These are phyloP conservation scores for Athene noctua DNA, from an alignment of 2,113 vertebrate genomes.

Conservation along the genomic window DNA sequence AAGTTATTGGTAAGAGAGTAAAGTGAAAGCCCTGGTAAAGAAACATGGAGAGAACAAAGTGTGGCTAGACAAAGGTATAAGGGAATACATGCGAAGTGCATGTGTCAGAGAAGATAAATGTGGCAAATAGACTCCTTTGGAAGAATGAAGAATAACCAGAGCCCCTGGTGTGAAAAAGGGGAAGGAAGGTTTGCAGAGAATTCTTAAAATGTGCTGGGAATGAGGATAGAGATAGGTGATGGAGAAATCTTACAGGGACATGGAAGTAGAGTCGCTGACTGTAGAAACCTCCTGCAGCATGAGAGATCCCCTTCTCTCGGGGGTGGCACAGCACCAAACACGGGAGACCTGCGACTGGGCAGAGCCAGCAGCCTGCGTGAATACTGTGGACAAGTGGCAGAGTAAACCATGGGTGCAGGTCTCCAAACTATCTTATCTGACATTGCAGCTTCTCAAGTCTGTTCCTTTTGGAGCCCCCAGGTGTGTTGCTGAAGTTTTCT, in stretches of 20 bases:
- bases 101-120: not conserved
- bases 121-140: not conserved
- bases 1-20: not conserved
- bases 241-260: fast-evolving
- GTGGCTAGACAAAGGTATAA: not conserved
- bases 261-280: not conserved
- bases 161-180: not conserved
- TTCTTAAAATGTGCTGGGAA: not conserved
- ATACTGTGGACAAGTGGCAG: not conserved
- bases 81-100: not conserved
- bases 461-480: not conserved
- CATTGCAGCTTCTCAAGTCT: not conserved
- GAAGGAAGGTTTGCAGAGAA: not conserved
- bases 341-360: not conserved
- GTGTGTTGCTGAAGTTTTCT: not conserved
- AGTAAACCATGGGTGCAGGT: not conserved
- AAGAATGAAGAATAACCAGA: not conserved
- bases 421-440: not conserved
- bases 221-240: not conserved
- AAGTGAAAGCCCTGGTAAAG: not conserved
- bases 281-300: not conserved
- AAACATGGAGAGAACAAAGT: not conserved
- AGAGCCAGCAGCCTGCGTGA: not conserved
- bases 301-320: not conserved
- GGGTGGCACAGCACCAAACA: fast-evolving